phyloP scores from a whole-genome alignment of 2,113 vertebrate genomes.

The Calidris pygmaea region DNA sequence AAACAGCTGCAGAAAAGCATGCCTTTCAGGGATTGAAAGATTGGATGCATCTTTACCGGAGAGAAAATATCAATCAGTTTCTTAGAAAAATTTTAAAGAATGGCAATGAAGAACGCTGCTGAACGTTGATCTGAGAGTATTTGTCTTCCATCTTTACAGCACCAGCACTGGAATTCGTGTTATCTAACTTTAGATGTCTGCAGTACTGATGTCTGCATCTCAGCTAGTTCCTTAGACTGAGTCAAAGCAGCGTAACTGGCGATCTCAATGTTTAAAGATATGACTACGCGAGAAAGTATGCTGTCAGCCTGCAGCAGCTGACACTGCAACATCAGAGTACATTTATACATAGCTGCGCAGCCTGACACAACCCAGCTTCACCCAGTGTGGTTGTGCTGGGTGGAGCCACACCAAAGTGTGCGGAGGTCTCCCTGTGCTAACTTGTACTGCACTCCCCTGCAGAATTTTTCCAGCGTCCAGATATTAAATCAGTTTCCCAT shows the following conservation, averaged over 20 bases:
- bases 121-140: neutral
- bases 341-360: neutral
- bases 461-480: neutral
- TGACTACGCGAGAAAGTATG: neutral
- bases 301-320: conserved; percentile 2
- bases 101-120: neutral
- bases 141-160: neutral
- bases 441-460: neutral
- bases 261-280: neutral
- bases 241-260: neutral
- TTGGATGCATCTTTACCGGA: neutral
- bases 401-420: neutral
- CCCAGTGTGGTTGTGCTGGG: neutral
- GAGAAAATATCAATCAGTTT: neutral
- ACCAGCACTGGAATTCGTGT: neutral
- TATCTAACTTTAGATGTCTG: neutral
- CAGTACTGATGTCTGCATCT: neutral
- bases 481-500: neutral
- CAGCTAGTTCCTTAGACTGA: neutral
- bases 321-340: neutral
- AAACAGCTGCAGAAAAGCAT: neutral
- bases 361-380: neutral
- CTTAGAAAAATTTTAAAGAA: neutral
- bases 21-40: neutral
- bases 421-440: neutral